Evolutionary conservation across 2,888 invertebrate species (phyloP), one percentile per base, ranked within the genome.

Genomic region (Agrochola circellaris): DNA sequence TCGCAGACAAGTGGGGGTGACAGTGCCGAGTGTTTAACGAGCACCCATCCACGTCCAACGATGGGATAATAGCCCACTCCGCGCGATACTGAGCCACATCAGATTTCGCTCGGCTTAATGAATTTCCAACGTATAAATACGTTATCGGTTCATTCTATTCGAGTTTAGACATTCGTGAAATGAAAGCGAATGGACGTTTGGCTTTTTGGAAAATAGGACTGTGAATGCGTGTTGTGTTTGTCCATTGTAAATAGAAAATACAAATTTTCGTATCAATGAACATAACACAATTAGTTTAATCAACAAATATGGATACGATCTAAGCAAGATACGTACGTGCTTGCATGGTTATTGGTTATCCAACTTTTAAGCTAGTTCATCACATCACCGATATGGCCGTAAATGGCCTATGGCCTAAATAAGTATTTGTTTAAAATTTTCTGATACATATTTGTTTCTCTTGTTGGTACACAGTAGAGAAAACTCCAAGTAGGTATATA

Each of bases 61-160:
- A 93, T 92, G 93, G 94, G 94, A 94, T 95, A 95, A 95, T 95
- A 95, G 95, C 90, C 90, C 91, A 92, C 91, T 91, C 89, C 80
- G 88, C 88, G 88, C 89, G 89, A 89, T 91, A 88, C 84, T 81
- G 89, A 90, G 88, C 82, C 89, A 80, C 80, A 81, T 86, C 88
- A 90, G 91, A 89, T 90, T 91, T 91, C 89, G 80, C 85, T 80
- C 84, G 85, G 85, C 90, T 90, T 93, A 95, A 95, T 95, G 93
- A 95, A 94, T 93, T 93, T 90, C 87, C 76, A 73, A 83, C 87
- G 88, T 89, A 91, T 89, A 90, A 89, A 91, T 91, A 91, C 89
- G 88, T 86, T 90, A 91, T 89, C 87, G 82, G 90, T 87, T 88
- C 86, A 89, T 90, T 88, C 88, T 90, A 90, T 90, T 89, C 81